Evolutionary conservation across 1,140 invertebrate species (phyloP).

Genomic region (Condylostylus longicornis): DNA sequence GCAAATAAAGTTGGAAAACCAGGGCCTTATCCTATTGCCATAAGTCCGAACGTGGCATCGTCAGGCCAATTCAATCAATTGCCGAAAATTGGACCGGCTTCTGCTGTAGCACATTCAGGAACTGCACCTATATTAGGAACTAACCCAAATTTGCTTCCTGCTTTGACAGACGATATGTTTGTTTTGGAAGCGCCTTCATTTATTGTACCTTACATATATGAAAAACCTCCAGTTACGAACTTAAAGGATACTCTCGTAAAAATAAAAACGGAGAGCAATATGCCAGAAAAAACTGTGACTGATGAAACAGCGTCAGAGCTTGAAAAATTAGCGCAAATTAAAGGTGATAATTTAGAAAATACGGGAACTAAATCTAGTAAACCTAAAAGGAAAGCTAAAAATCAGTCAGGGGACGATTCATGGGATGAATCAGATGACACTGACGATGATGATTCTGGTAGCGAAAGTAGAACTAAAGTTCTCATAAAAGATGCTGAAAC

Average conservation of each 20-base stretch:
- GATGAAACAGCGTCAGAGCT: conserved; percentile 23
- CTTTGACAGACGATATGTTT: conserved; percentile 77
- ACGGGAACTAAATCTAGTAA: conserved; percentile 21
- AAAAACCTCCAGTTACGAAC: conserved; percentile 64
- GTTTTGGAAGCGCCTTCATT: conserved; percentile 82
- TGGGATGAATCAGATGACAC: conserved; percentile 36
- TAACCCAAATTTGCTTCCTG: conserved; percentile 48
- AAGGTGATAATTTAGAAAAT: conserved; percentile 19
- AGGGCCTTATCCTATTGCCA: background rate
- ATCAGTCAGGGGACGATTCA: conserved; percentile 21
- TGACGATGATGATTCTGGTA: conserved; percentile 37
- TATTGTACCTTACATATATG: conserved; percentile 84
- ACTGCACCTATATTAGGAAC: conserved; percentile 20
- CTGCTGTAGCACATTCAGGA: background rate
- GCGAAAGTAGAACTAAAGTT: conserved; percentile 36
- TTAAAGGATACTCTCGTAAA: conserved; percentile 59
- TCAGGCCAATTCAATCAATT: conserved; percentile 5
- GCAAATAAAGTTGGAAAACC: background rate
- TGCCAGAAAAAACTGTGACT: conserved; percentile 36
- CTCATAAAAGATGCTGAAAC: conserved; percentile 40
- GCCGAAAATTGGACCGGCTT: background rate
- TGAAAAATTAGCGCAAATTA: conserved; percentile 29
- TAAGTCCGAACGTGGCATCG: conserved; percentile 23
- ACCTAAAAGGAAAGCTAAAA: conserved; percentile 24
- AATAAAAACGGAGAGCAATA: conserved; percentile 46